A percentile compares a stretch with the other conserved stretches of the same genome.
Evolutionary conservation across 53 echinoderm and acorn worm genomes (phyloP).

Genomic region (Echinarachnius parma): DNA sequence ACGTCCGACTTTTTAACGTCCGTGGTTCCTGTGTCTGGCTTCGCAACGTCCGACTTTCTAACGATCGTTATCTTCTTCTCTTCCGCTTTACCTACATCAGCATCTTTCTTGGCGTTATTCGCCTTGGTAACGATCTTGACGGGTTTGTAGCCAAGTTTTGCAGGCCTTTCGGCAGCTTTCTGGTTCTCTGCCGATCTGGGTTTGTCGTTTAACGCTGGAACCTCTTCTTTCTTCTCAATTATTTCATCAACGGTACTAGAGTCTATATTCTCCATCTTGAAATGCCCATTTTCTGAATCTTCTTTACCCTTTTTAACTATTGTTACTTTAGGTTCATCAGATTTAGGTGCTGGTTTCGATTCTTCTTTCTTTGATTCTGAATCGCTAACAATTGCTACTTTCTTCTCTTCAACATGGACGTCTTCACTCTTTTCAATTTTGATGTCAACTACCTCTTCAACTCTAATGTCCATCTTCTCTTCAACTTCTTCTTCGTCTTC

Average conservation of each 20-base stretch:
- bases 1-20: background rate
- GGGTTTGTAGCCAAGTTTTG: conserved; percentile 6
- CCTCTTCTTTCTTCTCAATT: conserved; percentile 11
- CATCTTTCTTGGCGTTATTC: conserved; percentile 6
- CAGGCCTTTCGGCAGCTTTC: too few species aligned
- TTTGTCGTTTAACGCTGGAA: too few species aligned
- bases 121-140: background rate
- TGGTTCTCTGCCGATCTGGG: too few species aligned
- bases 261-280: too few species aligned
- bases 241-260: too few species aligned
- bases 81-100: background rate
- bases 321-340: conserved; percentile 9
- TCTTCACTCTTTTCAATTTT: conserved; percentile 12
- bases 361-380: conserved; percentile 16
- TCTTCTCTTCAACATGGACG: conserved; percentile 13
- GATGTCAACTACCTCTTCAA: background rate
- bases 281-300: background rate
- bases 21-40: background rate
- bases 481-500: conserved; percentile 8
- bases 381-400: background rate
- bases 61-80: conserved; percentile 18
- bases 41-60: background rate
- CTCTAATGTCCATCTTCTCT: background rate
- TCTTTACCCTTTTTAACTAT: conserved; percentile 7
- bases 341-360: conserved; percentile 1